A percentile compares a stretch with the other conserved stretches of the same genome.
These are phyloP conservation scores for Neocrepidodera transversa DNA, from an alignment of 2,888 invertebrate species.

Conservation along the genomic window DNA sequence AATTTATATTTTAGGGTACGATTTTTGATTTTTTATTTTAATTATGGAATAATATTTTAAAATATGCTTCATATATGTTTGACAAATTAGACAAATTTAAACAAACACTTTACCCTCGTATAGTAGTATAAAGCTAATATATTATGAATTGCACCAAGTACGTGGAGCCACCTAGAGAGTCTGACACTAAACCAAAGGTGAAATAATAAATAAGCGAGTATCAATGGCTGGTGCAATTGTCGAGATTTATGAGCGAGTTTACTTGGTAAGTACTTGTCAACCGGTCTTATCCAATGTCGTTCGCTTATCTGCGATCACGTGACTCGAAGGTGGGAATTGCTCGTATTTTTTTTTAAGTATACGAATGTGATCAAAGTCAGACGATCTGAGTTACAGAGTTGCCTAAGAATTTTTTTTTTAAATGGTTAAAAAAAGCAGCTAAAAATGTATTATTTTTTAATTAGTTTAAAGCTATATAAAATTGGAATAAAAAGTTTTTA, in stretches of 20 bases:
- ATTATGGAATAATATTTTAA: too few relatives aligned
- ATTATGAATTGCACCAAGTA: slow-evolving; percentile 5
- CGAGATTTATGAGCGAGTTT: slow-evolving; percentile 43
- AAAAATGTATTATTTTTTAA: not conserved
- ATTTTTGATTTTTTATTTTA: too few relatives aligned
- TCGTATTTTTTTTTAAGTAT: too few relatives aligned
- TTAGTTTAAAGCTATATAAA: too few relatives aligned
- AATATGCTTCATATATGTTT: too few relatives aligned
- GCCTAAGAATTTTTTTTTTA: not conserved
- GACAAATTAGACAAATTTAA: too few relatives aligned
- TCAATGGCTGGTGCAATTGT: slow-evolving; percentile 54
- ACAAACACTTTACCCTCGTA: too few relatives aligned
- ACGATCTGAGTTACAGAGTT: not conserved
- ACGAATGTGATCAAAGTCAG: too few relatives aligned
- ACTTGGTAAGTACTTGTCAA: slow-evolving; percentile 47
- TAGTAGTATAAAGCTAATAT: too few relatives aligned
- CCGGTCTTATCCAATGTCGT: slow-evolving; percentile 48
- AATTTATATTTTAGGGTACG: too few relatives aligned
- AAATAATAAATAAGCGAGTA: slow-evolving; percentile 52
- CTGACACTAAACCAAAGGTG: slow-evolving; percentile 47
- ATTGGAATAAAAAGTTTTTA: too few relatives aligned
- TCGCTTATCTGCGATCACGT: slow-evolving; percentile 43
- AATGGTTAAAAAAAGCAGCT: not conserved
- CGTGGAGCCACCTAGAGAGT: slow-evolving; percentile 54
- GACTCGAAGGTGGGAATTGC: slow-evolving; percentile 50